phyloP scores from a whole-genome alignment of 2,797 vertebrate species.

The Selene dorsalis region DNA sequence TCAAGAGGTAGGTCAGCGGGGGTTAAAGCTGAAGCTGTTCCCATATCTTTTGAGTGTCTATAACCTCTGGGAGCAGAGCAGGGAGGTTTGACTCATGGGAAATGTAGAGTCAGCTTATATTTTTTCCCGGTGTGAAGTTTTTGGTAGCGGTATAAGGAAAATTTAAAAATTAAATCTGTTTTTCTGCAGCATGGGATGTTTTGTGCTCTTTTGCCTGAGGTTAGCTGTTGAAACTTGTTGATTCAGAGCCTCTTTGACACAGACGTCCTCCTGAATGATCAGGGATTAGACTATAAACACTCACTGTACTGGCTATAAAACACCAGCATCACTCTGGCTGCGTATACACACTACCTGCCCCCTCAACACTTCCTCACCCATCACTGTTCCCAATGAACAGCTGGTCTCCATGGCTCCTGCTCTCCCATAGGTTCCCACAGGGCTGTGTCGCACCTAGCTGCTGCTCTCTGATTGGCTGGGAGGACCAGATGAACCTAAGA shows the following conservation, averaged over 20 bases:
- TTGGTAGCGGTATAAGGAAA: neutral
- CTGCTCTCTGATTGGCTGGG: conserved; percentile 65
- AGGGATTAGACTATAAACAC: conserved; percentile 47
- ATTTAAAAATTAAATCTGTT: neutral
- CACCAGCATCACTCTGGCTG: conserved; percentile 19
- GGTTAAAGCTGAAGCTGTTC: conserved; percentile 74
- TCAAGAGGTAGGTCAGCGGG: conserved; percentile 84
- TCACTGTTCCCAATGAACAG: conserved; percentile 52
- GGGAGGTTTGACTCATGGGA: conserved; percentile 15
- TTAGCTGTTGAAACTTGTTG: conserved; percentile 25
- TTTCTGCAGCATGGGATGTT: neutral
- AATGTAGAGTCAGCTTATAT: conserved; percentile 15
- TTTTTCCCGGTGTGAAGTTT: neutral
- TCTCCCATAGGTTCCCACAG: conserved; percentile 52
- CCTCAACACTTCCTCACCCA: conserved; percentile 50
- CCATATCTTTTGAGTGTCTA: conserved; percentile 54
- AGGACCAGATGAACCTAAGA: conserved; percentile 30
- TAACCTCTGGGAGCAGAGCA: conserved; percentile 8
- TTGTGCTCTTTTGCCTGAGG: neutral
- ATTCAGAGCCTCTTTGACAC: conserved; percentile 44
- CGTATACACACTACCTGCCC: conserved; percentile 42
- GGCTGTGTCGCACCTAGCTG: conserved; percentile 26
- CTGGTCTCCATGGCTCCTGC: conserved; percentile 73
- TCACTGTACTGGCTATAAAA: conserved; percentile 39
- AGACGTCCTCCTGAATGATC: conserved; percentile 51